Percentiles rank a stretch among this genome's conserved stretches.
Evolutionary conservation across 2,113 vertebrate genomes (phyloP).

Genomic region (Vulpes ferrilata): DNA sequence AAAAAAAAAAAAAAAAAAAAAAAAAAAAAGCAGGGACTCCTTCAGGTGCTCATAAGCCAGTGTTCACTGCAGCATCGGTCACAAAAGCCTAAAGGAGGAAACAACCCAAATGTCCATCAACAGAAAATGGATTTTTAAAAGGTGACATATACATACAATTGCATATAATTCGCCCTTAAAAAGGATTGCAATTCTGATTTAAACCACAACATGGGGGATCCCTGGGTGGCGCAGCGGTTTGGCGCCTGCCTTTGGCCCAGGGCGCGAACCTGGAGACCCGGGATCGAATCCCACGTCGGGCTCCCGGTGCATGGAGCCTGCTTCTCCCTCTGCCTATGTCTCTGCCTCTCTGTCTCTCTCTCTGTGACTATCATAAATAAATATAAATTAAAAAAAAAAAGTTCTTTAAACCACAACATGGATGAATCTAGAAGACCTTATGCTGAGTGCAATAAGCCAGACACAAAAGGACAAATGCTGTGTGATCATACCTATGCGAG

Average conservation of each 20-base stretch:
- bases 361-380: no score
- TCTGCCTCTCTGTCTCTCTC: no score
- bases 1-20: background rate
- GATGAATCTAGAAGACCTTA: background rate
- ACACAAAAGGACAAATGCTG: background rate
- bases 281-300: no score
- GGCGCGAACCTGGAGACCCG: no score
- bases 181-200: background rate
- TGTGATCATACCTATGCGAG: background rate
- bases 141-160: background rate
- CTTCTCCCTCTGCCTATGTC: no score
- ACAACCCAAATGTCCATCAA: background rate
- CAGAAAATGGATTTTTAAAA: background rate
- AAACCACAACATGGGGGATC: background rate
- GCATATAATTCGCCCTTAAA: background rate
- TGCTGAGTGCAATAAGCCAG: background rate
- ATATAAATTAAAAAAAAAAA: no score
- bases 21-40: background rate
- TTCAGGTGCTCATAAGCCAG: background rate
- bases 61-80: background rate
- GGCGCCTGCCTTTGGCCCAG: no score
- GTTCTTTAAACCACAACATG: background rate
- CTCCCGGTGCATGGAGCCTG: no score
- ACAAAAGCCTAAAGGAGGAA: background rate
- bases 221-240: no score